A percentile compares a stretch with the other conserved stretches of the same genome.
Evolutionary conservation across 2,113 vertebrate genomes (phyloP).

Genomic region (Zootoca vivipara): DNA sequence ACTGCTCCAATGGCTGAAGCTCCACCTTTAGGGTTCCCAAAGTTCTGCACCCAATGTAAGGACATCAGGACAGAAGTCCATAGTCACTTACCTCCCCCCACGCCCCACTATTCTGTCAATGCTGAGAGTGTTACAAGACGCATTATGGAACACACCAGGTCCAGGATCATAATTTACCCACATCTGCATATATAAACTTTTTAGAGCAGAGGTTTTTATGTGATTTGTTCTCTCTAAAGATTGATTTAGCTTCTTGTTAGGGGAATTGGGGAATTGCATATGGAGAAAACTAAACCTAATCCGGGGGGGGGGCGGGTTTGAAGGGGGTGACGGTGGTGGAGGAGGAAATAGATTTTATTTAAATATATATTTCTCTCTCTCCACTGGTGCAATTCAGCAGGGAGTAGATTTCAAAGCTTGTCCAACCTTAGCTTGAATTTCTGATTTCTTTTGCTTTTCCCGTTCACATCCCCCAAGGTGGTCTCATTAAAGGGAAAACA

Average conservation of each 20-base stretch:
- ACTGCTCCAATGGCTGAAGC: too few species aligned
- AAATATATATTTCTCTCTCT: conserved; percentile 32
- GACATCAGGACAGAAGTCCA: not conserved
- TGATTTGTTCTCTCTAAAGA: conserved; percentile 61
- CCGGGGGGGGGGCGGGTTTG: conserved; percentile 11
- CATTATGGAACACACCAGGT: not conserved
- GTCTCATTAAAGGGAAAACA: conserved; percentile 58
- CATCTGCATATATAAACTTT: conserved; percentile 60
- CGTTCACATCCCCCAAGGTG: conserved; percentile 33
- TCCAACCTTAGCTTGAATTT: conserved; percentile 39
- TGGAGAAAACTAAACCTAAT: conserved; percentile 36
- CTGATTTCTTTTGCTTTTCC: conserved; percentile 47
- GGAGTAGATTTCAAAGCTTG: conserved; percentile 60
- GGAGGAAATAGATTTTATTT: conserved; percentile 20
- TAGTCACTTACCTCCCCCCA: too few species aligned
- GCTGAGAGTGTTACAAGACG: not conserved
- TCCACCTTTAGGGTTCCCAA: too few species aligned
- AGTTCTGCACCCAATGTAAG: not conserved
- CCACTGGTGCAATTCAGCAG: conserved; percentile 16
- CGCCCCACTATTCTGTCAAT: not conserved
- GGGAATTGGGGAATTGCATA: conserved; percentile 56
- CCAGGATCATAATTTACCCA: conserved; percentile 6
- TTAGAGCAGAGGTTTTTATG: conserved; percentile 47
- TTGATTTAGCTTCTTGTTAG: conserved; percentile 64
- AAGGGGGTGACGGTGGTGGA: not conserved